Evolutionary conservation across 2,888 invertebrate species (phyloP).

Genomic region (Synanthedon tipuliformis): DNA sequence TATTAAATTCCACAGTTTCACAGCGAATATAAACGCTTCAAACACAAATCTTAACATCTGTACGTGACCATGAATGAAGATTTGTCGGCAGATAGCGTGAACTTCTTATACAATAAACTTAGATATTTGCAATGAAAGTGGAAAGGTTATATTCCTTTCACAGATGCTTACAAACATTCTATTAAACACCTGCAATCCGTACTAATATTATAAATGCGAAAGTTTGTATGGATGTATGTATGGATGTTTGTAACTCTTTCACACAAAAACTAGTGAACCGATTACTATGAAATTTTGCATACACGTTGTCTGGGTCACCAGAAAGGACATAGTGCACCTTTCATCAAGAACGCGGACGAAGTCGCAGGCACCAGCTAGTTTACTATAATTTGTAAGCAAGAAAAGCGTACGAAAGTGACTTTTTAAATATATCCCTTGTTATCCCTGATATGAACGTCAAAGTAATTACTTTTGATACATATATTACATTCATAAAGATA

Average conservation of each 20-base stretch:
- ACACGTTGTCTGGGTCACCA: too few relatives aligned
- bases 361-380: too few relatives aligned
- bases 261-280: too few relatives aligned
- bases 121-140: background rate
- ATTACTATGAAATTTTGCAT: too few relatives aligned
- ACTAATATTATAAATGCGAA: background rate
- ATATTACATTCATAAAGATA: too few relatives aligned
- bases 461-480: too few relatives aligned
- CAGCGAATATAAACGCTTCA: background rate
- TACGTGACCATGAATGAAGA: background rate
- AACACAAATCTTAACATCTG: background rate
- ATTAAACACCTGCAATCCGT: background rate
- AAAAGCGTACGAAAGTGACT: background rate
- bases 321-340: too few relatives aligned
- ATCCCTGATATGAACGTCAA: background rate
- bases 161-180: background rate
- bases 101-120: background rate
- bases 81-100: background rate
- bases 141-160: background rate
- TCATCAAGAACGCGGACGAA: too few relatives aligned
- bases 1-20: too few relatives aligned
- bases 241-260: too few relatives aligned
- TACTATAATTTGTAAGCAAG: background rate
- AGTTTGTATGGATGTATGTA: too few relatives aligned
- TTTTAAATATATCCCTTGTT: background rate